These are phyloP conservation scores for Panulirus ornatus DNA, from an alignment of 1,140 invertebrate species.

Conservation along the genomic window DNA sequence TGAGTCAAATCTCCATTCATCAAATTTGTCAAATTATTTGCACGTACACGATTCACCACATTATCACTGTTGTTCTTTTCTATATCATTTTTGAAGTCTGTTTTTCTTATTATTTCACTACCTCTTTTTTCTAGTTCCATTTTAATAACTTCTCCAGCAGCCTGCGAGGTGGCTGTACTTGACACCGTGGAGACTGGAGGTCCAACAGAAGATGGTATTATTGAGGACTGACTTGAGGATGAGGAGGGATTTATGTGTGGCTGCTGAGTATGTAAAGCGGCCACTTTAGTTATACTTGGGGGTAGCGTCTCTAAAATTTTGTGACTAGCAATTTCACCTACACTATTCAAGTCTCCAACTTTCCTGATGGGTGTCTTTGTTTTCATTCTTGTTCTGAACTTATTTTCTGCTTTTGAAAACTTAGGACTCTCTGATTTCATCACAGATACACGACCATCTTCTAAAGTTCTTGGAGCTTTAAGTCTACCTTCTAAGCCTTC, in stretches of 20 bases:
- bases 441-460: constrained; percentile 64
- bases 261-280: constrained; percentile 75
- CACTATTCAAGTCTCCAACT: constrained; percentile 74
- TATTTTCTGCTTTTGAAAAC: constrained; percentile 66
- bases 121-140: constrained; percentile 66
- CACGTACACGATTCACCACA: constrained; percentile 18
- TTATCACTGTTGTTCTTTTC: constrained; percentile 44
- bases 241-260: constrained; percentile 75
- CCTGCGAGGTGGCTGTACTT: not conserved
- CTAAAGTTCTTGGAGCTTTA: constrained; percentile 67
- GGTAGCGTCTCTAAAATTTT: constrained; percentile 75
- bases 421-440: constrained; percentile 68
- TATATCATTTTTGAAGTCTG: constrained; percentile 57
- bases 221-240: constrained; percentile 47
- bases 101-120: constrained; percentile 51
- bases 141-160: constrained; percentile 56
- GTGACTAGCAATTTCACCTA: constrained; percentile 75
- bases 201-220: constrained; percentile 30
- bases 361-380: constrained; percentile 70
- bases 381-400: constrained; percentile 71
- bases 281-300: constrained; percentile 75
- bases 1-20: constrained; percentile 73
- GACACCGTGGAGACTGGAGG: constrained; percentile 16
- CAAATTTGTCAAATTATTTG: constrained; percentile 44
- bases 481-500: constrained; percentile 69